Evolutionary conservation across 1,140 invertebrate genomes (phyloP).

Genomic region (Papilio xuthus): DNA sequence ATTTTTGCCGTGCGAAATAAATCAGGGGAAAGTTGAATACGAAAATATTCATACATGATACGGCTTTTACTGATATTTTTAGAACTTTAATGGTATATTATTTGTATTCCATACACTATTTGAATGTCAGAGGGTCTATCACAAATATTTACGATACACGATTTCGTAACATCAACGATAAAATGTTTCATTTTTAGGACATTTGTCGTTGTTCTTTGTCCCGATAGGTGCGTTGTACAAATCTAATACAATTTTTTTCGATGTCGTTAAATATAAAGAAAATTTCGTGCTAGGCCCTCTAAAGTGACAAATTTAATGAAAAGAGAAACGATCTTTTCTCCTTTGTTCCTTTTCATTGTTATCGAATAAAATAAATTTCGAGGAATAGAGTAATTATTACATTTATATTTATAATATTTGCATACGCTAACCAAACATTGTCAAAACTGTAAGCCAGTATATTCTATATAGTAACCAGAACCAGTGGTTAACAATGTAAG

Average conservation of each 20-base stretch:
- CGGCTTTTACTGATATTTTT: neutral
- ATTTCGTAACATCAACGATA: too few relatives aligned
- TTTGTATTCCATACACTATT: too few relatives aligned
- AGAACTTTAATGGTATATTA: neutral
- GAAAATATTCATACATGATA: neutral
- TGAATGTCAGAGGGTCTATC: too few relatives aligned
- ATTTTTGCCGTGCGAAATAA: neutral
- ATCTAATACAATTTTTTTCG: too few relatives aligned
- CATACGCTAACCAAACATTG: neutral
- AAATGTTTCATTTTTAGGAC: too few relatives aligned
- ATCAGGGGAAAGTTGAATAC: neutral
- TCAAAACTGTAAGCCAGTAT: neutral
- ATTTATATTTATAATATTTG: neutral
- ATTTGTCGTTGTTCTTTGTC: too few relatives aligned
- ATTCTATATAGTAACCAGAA: conserved; percentile 1
- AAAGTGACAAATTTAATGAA: too few relatives aligned
- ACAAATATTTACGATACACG: too few relatives aligned
- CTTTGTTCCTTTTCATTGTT: neutral
- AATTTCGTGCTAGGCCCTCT: too few relatives aligned
- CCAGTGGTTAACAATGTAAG: conserved; percentile 24
- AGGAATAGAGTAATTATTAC: neutral
- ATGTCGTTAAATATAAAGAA: too few relatives aligned
- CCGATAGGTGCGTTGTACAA: too few relatives aligned
- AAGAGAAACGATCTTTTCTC: neutral
- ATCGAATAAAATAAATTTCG: neutral